Percentiles rank a stretch among this genome's conserved stretches.
Conservation (phyloP, 2,113 vertebrate species). For the Fulmarus glacialis region DNA sequence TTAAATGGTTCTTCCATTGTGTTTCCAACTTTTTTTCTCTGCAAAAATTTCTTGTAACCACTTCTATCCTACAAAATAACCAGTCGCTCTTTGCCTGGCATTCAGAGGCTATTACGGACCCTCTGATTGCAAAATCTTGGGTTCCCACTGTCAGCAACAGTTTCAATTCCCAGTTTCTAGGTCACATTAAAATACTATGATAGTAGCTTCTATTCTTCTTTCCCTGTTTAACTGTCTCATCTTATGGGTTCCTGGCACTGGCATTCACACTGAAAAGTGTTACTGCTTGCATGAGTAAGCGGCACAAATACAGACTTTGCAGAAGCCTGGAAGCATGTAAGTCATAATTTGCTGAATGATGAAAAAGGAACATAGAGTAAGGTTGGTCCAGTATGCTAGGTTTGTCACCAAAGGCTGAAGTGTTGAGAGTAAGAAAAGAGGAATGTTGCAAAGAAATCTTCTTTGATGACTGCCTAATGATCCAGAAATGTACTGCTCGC, state of each 20-base stretch:
- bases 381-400: background rate
- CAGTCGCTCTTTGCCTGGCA: background rate
- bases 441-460: background rate
- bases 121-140: slow-evolving; percentile 1
- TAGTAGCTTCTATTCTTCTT: slow-evolving; percentile 10
- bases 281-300: background rate
- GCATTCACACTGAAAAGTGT: background rate
- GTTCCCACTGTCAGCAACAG: background rate
- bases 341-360: background rate
- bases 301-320: background rate
- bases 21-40: background rate
- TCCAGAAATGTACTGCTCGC: background rate
- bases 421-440: background rate
- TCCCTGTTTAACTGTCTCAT: background rate
- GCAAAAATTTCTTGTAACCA: background rate
- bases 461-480: background rate
- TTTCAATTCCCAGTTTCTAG: slow-evolving; percentile 48
- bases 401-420: background rate
- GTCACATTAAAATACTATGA: slow-evolving; percentile 26
- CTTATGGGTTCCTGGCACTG: background rate
- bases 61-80: background rate
- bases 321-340: background rate
- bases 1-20: background rate
- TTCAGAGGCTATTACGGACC: background rate
- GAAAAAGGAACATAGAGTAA: background rate